Evolutionary conservation across 2,888 invertebrate species (phyloP), one percentile per base, ranked within the genome.

Genomic region (Phyto melanocephala): DNA sequence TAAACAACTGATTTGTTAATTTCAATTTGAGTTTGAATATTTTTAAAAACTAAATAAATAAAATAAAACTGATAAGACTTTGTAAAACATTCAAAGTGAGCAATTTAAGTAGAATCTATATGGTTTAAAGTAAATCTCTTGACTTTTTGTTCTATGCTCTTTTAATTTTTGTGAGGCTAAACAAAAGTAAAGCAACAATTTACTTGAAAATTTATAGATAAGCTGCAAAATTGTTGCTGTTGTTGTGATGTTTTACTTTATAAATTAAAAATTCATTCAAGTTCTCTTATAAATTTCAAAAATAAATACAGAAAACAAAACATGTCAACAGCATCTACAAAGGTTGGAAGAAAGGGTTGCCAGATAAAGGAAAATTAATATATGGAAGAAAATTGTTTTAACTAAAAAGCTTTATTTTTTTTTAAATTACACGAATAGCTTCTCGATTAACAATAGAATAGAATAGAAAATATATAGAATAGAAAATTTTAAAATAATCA

Each of bases 11-110:
- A 70, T 10, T 45, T 15, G 7, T 13, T 42, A n/a, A 20, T 45
- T 45, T n/a, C 13, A 15, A 54, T 47, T 76, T 47, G n/a, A 28
- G 6, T 15, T 15, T 50, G 35, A 40, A 40, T 28, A 60, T 40
- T 15, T 54, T 50, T 54, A 15, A 22, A 42, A 17, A 28, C 28
- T 5, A 28, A 28, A 28, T 28, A 45, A 15, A 28, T 13, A 42
- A 42, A 62, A 13, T 54, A 8, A 22, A 75, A 77, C 60, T 77
- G 76, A 77, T 77, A 77, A 77, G 35, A 58, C 11, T 15, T 47
- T 28, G 47, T 37, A 15, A 28, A 22, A 24, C 24, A 68, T 13
- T n/a, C 17, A 58, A 60, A 28, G 20, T 40, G 60, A 24, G n/a
- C 8, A 7, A 56, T 56, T 35, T 17, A 2, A 17, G 11, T 17